phyloP scores from a whole-genome alignment of 2,113 vertebrate genomes.

The Otis tarda region DNA sequence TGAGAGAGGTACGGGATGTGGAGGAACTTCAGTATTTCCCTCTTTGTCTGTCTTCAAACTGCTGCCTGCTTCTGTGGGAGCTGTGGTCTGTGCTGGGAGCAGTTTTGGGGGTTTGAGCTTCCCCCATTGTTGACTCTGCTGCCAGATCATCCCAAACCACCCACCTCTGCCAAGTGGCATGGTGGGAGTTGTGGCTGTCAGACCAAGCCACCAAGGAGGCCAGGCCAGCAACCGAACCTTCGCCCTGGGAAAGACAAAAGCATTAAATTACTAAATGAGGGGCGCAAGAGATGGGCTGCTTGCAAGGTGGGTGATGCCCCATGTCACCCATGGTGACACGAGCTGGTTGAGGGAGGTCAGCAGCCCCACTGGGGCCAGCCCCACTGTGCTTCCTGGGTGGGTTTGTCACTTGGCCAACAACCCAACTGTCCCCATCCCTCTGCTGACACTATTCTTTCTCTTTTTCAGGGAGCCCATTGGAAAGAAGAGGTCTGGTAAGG shows the following conservation, averaged over 20 bases:
- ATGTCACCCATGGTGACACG: background rate
- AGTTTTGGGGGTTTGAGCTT: background rate
- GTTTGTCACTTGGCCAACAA: background rate
- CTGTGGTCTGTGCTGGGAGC: background rate
- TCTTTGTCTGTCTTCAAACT: background rate
- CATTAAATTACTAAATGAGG: background rate
- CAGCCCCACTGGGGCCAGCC: background rate
- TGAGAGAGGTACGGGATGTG: fast-evolving
- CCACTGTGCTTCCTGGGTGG: background rate
- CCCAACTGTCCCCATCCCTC: background rate
- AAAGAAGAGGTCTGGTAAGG: conserved; percentile 94
- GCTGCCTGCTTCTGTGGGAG: background rate
- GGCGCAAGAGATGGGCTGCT: background rate
- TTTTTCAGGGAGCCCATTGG: conserved; percentile 88
- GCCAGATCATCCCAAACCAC: background rate
- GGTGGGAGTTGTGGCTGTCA: background rate
- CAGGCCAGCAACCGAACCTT: background rate
- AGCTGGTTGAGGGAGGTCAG: background rate
- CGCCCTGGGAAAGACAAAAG: background rate
- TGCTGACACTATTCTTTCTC: conserved; percentile 23
- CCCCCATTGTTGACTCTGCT: background rate
- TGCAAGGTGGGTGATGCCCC: background rate
- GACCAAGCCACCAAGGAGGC: background rate
- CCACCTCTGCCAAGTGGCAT: background rate
- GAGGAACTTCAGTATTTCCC: background rate